Conservation (phyloP, 2,888 invertebrate genomes). For the Onthophagus sagittarius region DNA sequence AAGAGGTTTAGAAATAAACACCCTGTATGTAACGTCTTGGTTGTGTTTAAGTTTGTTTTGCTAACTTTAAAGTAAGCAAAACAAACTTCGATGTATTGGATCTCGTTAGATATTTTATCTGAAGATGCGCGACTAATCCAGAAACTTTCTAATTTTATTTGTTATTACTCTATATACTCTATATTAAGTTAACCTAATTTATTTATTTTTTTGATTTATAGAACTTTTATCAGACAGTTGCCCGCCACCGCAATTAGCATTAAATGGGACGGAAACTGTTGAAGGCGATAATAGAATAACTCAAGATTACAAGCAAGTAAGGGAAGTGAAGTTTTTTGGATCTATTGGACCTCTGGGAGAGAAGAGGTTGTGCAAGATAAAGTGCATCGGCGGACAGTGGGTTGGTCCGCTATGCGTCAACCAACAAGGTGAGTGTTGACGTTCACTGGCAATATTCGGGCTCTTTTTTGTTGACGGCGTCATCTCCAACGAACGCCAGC, state of each 20-base stretch:
- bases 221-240: constrained; percentile 46
- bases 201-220: constrained; percentile 30
- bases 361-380: constrained; percentile 74
- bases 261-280: constrained; percentile 48
- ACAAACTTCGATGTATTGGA: too few species aligned
- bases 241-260: constrained; percentile 46
- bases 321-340: constrained; percentile 71
- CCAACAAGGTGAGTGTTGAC: constrained; percentile 60
- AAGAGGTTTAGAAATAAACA: too few species aligned
- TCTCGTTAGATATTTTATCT: too few species aligned
- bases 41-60: too few species aligned
- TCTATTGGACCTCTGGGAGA: constrained; percentile 71
- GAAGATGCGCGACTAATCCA: too few species aligned
- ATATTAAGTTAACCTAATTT: not conserved
- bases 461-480: not conserved
- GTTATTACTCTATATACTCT: too few species aligned
- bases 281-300: constrained; percentile 42
- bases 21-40: too few species aligned
- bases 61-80: too few species aligned
- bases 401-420: constrained; percentile 76
- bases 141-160: too few species aligned
- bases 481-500: not conserved
- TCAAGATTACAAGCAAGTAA: constrained; percentile 47
- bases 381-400: constrained; percentile 82
- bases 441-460: not conserved